phyloP scores from a whole-genome alignment of 2,113 vertebrate genomes.

The Centropus unirufus region DNA sequence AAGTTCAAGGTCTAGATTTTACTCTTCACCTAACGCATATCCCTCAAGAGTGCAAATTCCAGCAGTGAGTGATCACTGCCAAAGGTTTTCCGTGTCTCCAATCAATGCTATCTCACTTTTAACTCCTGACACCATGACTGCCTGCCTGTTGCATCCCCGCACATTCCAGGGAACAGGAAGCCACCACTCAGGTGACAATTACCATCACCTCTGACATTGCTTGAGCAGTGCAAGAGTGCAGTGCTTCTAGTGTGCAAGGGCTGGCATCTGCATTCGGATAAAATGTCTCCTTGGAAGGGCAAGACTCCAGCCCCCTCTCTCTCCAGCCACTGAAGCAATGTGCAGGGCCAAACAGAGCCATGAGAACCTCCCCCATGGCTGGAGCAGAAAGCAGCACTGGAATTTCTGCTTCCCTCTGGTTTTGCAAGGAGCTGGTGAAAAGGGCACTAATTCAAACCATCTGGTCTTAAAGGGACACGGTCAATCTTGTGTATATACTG shows the following conservation, averaged over 20 bases:
- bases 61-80: too few relatives aligned
- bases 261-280: not conserved
- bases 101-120: not conserved
- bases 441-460: not conserved
- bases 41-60: too few relatives aligned
- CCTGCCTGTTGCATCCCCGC: not conserved
- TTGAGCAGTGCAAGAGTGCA: not conserved
- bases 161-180: not conserved
- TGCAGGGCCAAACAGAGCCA: not conserved
- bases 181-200: not conserved
- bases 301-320: not conserved
- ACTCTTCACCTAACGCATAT: too few relatives aligned
- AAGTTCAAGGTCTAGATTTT: too few relatives aligned
- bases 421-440: not conserved
- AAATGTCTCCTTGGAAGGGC: not conserved
- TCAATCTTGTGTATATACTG: not conserved
- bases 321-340: not conserved
- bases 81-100: not conserved
- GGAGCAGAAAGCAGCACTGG: not conserved
- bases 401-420: not conserved
- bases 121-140: not conserved
- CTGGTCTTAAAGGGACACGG: not conserved
- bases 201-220: not conserved
- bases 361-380: not conserved
- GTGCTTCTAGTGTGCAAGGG: not conserved